Conservation (phyloP, 2,113 vertebrate genomes). For the Amazona vittata region DNA sequence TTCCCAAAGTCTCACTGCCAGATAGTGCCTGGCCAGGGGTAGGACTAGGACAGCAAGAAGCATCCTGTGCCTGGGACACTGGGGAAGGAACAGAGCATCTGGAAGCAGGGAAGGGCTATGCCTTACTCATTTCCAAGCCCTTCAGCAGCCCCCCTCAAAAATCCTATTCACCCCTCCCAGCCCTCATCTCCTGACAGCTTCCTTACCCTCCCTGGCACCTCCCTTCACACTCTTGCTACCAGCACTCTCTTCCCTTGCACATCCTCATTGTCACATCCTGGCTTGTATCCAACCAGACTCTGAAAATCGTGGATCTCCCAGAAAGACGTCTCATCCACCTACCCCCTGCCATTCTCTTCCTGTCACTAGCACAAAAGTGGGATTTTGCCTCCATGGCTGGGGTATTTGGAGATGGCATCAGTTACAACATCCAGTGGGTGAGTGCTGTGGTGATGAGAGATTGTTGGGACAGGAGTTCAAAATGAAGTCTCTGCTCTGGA, state of each 20-base stretch:
- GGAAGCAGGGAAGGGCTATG: background rate
- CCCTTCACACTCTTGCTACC: background rate
- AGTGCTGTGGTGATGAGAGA: background rate
- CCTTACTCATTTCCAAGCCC: background rate
- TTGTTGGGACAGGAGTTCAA: background rate
- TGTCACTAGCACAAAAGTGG: background rate
- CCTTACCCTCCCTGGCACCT: background rate
- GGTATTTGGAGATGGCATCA: rapidly evolving
- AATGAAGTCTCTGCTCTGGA: background rate
- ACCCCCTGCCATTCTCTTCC: background rate
- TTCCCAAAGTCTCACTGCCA: background rate
- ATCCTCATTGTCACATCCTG: background rate
- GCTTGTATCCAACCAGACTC: background rate
- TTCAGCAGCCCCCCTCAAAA: background rate
- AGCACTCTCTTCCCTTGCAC: background rate
- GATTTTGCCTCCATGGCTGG: background rate
- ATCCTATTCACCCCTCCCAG: background rate
- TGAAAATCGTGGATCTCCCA: background rate
- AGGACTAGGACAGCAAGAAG: background rate
- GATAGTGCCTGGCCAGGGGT: background rate
- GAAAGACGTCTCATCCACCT: background rate
- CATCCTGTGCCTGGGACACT: background rate
- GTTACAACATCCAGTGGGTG: rapidly evolving
- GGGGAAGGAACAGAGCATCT: background rate
- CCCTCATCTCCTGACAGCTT: background rate